Evolutionary conservation across 2,113 vertebrate species (phyloP).

Genomic region (Etheostoma spectabile): DNA sequence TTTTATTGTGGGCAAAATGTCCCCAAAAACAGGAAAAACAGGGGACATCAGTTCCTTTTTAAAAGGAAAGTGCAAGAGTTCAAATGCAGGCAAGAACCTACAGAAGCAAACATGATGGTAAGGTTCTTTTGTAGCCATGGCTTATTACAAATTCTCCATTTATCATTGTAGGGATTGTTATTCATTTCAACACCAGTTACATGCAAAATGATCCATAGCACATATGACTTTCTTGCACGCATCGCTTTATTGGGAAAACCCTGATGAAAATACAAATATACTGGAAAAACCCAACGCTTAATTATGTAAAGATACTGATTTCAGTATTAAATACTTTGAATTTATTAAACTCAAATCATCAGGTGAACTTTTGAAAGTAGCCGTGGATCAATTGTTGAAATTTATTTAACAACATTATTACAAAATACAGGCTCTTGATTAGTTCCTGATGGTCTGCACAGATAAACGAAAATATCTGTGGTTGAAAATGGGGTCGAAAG

Average conservation of each 20-base stretch:
- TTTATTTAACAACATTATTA: conserved; percentile 49
- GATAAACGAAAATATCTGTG: conserved; percentile 39
- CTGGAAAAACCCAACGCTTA: conserved; percentile 36
- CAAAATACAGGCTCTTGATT: conserved; percentile 25
- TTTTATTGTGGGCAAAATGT: background rate
- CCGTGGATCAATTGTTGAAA: conserved; percentile 41
- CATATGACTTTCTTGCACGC: background rate
- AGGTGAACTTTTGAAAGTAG: conserved; percentile 46
- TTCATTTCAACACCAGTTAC: background rate
- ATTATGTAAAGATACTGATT: conserved; percentile 40
- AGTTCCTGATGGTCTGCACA: conserved; percentile 7
- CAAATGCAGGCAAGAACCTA: background rate
- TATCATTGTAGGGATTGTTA: background rate
- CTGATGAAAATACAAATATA: background rate
- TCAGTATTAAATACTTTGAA: conserved; percentile 41
- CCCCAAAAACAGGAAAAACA: background rate
- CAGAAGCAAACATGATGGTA: background rate
- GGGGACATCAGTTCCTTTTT: background rate
- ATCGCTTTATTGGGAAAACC: background rate
- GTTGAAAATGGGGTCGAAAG: conserved; percentile 28
- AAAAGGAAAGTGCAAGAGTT: conserved; percentile 8
- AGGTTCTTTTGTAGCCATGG: background rate
- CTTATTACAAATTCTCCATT: background rate
- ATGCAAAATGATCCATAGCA: background rate
- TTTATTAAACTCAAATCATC: conserved; percentile 46